These are phyloP conservation scores for Eubasilissa splendida DNA, from an alignment of 2,888 invertebrate species.

Conservation along the genomic window DNA sequence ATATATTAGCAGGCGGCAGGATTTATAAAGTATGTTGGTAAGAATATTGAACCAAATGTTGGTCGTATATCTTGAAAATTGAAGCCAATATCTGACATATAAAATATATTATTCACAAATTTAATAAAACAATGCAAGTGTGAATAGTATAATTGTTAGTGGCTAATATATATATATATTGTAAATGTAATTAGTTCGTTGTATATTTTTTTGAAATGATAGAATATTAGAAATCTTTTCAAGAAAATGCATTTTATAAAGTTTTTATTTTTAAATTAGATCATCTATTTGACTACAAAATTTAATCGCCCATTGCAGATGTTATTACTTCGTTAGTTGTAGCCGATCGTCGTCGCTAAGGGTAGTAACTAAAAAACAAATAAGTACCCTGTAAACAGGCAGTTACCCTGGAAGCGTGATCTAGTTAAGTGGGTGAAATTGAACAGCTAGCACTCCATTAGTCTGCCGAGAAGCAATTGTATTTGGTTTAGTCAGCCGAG, in stretches of 20 bases:
- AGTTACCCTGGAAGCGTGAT: slow-evolving; percentile 19
- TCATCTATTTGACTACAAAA: neutral
- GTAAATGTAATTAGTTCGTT: too few species aligned
- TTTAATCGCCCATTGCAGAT: neutral
- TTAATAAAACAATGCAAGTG: too few species aligned
- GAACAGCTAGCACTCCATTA: slow-evolving; percentile 30
- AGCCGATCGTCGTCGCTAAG: neutral
- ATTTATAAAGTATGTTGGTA: neutral
- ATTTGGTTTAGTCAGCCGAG: neutral
- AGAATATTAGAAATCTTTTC: too few species aligned
- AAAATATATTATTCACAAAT: too few species aligned
- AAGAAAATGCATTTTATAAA: too few species aligned
- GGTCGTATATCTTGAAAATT: too few species aligned
- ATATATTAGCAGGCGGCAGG: too few species aligned
- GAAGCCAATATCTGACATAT: too few species aligned
- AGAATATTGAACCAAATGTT: neutral
- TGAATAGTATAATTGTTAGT: too few species aligned
- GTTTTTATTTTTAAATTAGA: too few species aligned
- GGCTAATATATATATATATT: too few species aligned
- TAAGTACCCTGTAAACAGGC: slow-evolving; percentile 20
- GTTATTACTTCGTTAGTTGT: neutral
- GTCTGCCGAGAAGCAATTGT: slow-evolving; percentile 16
- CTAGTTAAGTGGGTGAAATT: slow-evolving; percentile 29
- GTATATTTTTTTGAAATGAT: too few species aligned
- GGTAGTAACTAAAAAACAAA: neutral